phyloP scores from a whole-genome alignment of 1,140 invertebrate species.

The Rhagoletis zephyria region DNA sequence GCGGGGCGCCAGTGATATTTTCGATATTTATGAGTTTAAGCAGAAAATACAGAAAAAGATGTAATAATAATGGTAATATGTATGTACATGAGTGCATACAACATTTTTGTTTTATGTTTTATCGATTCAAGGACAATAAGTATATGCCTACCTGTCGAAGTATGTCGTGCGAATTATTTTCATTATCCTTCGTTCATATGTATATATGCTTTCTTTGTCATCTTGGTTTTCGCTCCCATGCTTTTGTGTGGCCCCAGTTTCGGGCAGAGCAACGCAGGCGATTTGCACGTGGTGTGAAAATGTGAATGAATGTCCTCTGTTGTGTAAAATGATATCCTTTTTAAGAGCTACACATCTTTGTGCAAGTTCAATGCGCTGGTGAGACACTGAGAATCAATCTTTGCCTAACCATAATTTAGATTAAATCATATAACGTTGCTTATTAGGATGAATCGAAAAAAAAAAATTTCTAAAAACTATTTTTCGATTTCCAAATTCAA shows the following conservation, averaged over 20 bases:
- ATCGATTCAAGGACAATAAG: too few species aligned
- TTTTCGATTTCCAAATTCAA: too few species aligned
- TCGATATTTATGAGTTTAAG: slow-evolving; percentile 73
- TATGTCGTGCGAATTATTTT: slow-evolving; percentile 12
- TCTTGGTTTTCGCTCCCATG: not conserved
- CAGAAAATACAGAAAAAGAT: slow-evolving; percentile 62
- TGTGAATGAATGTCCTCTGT: not conserved
- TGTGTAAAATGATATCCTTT: slow-evolving; percentile 39
- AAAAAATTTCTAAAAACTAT: too few species aligned
- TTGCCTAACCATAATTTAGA: too few species aligned
- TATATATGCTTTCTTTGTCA: not conserved
- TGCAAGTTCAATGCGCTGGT: not conserved
- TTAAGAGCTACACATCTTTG: not conserved
- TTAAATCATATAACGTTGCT: too few species aligned
- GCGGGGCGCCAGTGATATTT: slow-evolving; percentile 51
- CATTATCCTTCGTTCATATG: slow-evolving; percentile 11
- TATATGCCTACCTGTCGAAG: not conserved
- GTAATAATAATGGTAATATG: too few species aligned
- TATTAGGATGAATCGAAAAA: too few species aligned
- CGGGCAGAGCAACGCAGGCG: not conserved
- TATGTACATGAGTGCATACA: too few species aligned
- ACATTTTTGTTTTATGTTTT: too few species aligned
- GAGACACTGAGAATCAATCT: not conserved
- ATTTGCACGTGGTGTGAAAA: slow-evolving; percentile 21
- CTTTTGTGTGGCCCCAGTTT: not conserved